Conservation (phyloP, 2,113 vertebrate genomes). For the Diphyllodes magnificus region DNA sequence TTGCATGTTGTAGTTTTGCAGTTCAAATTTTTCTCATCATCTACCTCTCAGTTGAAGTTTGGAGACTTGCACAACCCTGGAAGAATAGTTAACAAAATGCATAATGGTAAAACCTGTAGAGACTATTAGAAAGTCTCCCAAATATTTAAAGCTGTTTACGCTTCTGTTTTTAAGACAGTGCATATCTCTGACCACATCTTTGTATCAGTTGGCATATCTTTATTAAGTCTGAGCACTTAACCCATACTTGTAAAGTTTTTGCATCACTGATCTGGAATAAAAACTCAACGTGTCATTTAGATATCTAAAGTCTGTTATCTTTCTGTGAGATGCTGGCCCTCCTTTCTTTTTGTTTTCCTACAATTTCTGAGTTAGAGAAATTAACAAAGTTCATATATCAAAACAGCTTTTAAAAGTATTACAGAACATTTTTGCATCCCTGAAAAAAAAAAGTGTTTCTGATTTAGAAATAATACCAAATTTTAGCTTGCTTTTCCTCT, state of each 20-base stretch:
- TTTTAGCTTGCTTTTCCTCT: neutral
- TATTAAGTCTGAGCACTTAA: neutral
- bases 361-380: neutral
- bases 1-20: neutral
- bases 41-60: conserved; percentile 16
- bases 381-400: neutral
- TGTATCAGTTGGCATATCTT: neutral
- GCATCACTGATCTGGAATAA: neutral
- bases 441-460: neutral
- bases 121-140: neutral
- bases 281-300: neutral
- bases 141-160: neutral
- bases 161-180: neutral
- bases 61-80: neutral
- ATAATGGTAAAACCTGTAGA: neutral
- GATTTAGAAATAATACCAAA: neutral
- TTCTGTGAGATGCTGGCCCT: neutral
- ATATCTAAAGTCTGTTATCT: neutral
- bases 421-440: neutral
- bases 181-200: neutral
- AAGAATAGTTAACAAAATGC: neutral
- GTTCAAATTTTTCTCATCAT: neutral
- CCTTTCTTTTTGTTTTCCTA: neutral
- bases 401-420: neutral
- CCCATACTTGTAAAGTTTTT: neutral